Base-by-base conservation (phyloP, 2,113 vertebrate genomes). In the Cavia porcellus region DNA sequence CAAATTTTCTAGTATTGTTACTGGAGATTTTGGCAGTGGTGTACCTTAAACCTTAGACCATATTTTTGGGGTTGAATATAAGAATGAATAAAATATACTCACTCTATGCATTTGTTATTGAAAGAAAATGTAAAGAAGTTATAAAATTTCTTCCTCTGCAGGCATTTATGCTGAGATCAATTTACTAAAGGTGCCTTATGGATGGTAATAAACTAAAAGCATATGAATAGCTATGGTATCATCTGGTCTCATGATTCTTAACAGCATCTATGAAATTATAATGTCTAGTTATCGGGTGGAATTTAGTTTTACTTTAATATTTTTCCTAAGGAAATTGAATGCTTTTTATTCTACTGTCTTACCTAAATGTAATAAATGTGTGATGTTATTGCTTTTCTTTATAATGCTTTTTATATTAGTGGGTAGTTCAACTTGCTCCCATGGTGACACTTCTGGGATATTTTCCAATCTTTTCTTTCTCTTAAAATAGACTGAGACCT, bases 391-490 rank as follows among this genome's bases (percentile, higher is more conserved):
- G 70, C 64, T 95, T 96, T 96, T 94, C 84, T 93, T 89, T 20
- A 62, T 94, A 80, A 89, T 92, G 92, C 64, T 93, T 96, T 95
- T 97, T 96, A 92, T 95, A 86, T 32, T 90, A 95, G 92, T 95
- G 92, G 75, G 59, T 79, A 90, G 81, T 93, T 98, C 83, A 94
- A 68, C 80, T 70, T 97, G 70, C 66, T 97, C 90, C 74, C 30
- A 91, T 62, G 88, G 25, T 95, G 92, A 96, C 95, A 81, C 96
- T 98, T 98, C 96, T 96, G 92, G 96, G 94, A 97, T 96, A 90
- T 92, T 97, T 98, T 97, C 95, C 94, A 97, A 94, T 80, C 77
- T 94, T 94, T 96, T 93, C 45, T 94, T 92, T 1, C 20, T 97
- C 87, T 96, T 86, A 96, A 98, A 95, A 97, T 96, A 96, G 86